Evolutionary conservation across 2,888 invertebrate species (phyloP).

Genomic region (Yponomeuta cagnagella): DNA sequence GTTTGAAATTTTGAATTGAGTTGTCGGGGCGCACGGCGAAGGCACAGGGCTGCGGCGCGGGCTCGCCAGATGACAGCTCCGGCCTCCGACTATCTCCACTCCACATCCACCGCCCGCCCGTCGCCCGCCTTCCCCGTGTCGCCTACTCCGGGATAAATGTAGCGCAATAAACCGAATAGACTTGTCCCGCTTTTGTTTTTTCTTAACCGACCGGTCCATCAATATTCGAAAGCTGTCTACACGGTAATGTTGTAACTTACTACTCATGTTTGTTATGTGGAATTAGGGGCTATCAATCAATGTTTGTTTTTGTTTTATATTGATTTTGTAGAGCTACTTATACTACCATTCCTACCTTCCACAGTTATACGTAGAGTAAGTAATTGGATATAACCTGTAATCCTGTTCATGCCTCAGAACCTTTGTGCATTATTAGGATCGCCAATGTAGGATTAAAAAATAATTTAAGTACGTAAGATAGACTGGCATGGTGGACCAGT

Average conservation of each 20-base stretch:
- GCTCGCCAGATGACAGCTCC: constrained; percentile 58
- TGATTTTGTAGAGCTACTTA: not conserved
- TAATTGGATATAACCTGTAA: not conserved
- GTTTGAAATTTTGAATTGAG: constrained; percentile 34
- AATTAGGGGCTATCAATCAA: constrained; percentile 11
- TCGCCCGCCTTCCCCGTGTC: constrained; percentile 24
- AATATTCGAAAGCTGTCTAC: constrained; percentile 38
- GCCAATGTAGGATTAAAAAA: too few species aligned
- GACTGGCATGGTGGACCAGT: too few species aligned
- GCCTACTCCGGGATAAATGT: constrained; percentile 14
- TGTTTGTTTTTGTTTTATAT: constrained; percentile 5
- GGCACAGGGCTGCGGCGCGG: constrained; percentile 30
- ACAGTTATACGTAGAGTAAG: not conserved
- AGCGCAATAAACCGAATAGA: constrained; percentile 49
- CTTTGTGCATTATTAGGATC: too few species aligned
- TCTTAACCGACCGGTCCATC: constrained; percentile 41
- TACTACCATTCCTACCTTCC: not conserved
- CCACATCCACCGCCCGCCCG: constrained; percentile 36
- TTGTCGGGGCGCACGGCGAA: constrained; percentile 28
- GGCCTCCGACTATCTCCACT: constrained; percentile 37
- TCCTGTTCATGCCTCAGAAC: too few species aligned
- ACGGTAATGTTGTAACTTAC: constrained; percentile 1
- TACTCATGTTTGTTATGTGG: constrained; percentile 2
- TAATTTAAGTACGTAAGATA: too few species aligned
- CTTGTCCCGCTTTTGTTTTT: constrained; percentile 58